Conservation (phyloP, 1,140 invertebrate species). For the Lithobius niger region DNA sequence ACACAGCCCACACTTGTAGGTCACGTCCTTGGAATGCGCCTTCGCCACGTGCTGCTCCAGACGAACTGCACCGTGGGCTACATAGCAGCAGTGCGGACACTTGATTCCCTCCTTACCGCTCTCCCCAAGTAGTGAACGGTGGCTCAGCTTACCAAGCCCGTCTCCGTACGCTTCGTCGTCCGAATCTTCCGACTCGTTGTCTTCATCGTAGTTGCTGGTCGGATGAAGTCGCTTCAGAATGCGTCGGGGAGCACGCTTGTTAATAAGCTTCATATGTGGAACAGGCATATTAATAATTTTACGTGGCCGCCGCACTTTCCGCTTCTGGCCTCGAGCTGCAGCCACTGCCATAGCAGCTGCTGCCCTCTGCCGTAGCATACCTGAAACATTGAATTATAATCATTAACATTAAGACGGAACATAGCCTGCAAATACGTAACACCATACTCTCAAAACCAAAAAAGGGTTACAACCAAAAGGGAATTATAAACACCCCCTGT, state of each 20-base stretch:
- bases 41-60: conserved; percentile 39
- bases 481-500: too few relatives aligned
- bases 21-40: conserved; percentile 41
- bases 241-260: background rate
- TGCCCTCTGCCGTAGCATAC: background rate
- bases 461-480: too few relatives aligned
- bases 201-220: background rate
- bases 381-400: too few relatives aligned
- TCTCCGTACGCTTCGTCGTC: background rate
- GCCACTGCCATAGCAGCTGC: conserved; percentile 2
- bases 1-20: conserved; percentile 48
- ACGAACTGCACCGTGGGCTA: conserved; percentile 33
- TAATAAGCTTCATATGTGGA: background rate
- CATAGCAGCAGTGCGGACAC: conserved; percentile 39
- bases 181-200: background rate
- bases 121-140: conserved; percentile 16
- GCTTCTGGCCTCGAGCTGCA: background rate
- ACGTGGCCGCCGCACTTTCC: conserved; percentile 1
- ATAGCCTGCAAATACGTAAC: too few relatives aligned
- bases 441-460: too few relatives aligned
- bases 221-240: background rate
- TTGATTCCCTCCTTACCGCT: conserved; percentile 26
- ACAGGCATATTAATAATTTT: background rate
- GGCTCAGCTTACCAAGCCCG: background rate
- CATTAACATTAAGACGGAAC: too few relatives aligned